Evolutionary conservation across 2,888 invertebrate species (phyloP).

Genomic region (Ceramica pisi): DNA sequence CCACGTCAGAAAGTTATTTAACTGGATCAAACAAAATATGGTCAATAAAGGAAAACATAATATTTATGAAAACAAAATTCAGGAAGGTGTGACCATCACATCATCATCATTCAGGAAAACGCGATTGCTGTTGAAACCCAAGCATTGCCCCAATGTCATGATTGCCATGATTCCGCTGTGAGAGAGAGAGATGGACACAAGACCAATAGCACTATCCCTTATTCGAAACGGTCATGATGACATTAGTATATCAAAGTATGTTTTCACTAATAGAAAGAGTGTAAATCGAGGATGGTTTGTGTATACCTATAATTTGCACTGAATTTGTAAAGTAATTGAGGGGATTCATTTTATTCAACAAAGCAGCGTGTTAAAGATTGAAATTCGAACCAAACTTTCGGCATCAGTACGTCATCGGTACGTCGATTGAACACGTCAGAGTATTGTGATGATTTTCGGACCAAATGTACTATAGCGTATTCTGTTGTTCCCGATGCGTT

Average conservation of each 20-base stretch:
- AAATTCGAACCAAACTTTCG: not conserved
- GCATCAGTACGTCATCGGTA: not conserved
- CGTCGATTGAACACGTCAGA: not conserved
- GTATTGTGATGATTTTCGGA: not conserved
- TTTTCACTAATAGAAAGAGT: too few relatives aligned
- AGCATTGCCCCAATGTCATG: not conserved
- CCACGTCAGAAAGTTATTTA: conserved; percentile 20
- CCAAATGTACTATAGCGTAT: not conserved
- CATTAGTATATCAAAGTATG: too few relatives aligned
- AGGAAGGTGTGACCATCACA: not conserved
- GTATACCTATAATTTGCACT: too few relatives aligned
- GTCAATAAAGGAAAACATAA: conserved; percentile 17
- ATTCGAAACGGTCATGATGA: too few relatives aligned
- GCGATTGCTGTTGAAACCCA: not conserved
- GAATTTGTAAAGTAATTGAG: too few relatives aligned
- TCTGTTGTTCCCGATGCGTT: too few relatives aligned
- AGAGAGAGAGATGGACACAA: too few relatives aligned
- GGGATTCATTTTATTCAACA: too few relatives aligned
- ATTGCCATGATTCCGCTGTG: too few relatives aligned
- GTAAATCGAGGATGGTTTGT: too few relatives aligned
- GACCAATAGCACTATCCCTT: too few relatives aligned
- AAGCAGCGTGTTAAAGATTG: too few relatives aligned
- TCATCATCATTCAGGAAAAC: not conserved
- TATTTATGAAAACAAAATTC: not conserved
- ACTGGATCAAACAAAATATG: conserved; percentile 34